Percentiles rank a stretch among this genome's conserved stretches.
phyloP scores from a whole-genome alignment of 2,797 vertebrate genomes.

The Enteromius mattozi region DNA sequence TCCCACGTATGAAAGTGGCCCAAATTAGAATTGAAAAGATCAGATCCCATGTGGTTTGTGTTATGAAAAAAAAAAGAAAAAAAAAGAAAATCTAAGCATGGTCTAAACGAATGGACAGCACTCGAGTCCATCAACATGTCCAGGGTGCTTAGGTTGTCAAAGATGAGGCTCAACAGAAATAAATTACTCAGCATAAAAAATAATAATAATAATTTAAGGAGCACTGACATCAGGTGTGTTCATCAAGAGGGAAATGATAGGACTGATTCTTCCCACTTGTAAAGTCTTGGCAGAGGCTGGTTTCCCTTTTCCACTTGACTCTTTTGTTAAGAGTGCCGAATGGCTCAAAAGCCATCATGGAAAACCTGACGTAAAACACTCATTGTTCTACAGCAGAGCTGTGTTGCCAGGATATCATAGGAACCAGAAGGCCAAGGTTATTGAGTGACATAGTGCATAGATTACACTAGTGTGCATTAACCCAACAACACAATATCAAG shows the following conservation, averaged over 20 bases:
- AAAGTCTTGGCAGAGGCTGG: conserved; percentile 55
- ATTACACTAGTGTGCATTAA: background rate
- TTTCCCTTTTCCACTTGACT: conserved; percentile 73
- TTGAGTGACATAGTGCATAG: background rate
- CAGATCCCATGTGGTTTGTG: background rate
- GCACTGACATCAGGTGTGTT: conserved; percentile 64
- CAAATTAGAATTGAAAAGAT: background rate
- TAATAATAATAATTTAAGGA: background rate
- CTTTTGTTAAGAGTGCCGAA: conserved; percentile 69
- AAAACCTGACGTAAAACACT: conserved; percentile 48
- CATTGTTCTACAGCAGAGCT: conserved; percentile 48
- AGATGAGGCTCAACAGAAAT: background rate
- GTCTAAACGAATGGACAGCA: background rate
- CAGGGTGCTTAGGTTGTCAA: background rate
- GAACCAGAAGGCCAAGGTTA: conserved; percentile 11
- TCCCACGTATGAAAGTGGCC: background rate
- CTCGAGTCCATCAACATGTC: background rate
- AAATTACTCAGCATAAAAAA: background rate
- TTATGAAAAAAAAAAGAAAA: background rate
- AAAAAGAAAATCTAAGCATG: background rate
- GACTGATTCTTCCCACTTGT: conserved; percentile 41
- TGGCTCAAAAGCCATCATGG: conserved; percentile 37
- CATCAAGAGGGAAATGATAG: conserved; percentile 45
- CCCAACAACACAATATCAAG: background rate
- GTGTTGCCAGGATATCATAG: conserved; percentile 13